Evolutionary conservation across 2,797 vertebrate species (phyloP).

Genomic region (Pipistrellus nathusii): DNA sequence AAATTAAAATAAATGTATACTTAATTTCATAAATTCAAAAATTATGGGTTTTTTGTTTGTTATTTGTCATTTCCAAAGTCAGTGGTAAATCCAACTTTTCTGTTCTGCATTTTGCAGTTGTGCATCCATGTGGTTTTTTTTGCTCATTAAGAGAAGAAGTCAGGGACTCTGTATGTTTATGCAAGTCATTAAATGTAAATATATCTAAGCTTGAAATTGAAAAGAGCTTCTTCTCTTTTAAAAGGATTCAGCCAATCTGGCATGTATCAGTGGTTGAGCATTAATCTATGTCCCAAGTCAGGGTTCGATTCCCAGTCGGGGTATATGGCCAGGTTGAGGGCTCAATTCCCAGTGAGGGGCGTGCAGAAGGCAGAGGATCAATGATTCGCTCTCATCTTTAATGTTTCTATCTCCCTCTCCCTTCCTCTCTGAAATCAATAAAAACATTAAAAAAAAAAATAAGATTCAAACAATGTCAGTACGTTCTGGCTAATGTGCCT

Average conservation of each 20-base stretch:
- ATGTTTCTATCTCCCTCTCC: no score
- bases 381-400: no score
- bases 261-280: no score
- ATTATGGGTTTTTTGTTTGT: not conserved
- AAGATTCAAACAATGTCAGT: not conserved
- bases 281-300: no score
- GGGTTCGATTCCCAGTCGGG: no score
- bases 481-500: not conserved
- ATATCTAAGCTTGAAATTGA: not conserved
- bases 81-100: not conserved
- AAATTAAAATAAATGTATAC: constrained; percentile 14
- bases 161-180: not conserved
- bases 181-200: not conserved
- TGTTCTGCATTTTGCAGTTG: not conserved
- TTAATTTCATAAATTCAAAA: constrained; percentile 56
- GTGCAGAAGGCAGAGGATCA: no score
- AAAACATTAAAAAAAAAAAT: not conserved
- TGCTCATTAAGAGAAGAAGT: constrained; percentile 11
- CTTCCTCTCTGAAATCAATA: no score
- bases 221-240: constrained; percentile 22
- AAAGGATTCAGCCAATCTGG: not conserved
- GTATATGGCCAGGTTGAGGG: no score
- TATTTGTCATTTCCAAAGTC: not conserved
- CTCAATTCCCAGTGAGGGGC: no score
- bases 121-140: not conserved